Conservation (phyloP, 2,113 vertebrate genomes). For the Malurus melanocephalus region DNA sequence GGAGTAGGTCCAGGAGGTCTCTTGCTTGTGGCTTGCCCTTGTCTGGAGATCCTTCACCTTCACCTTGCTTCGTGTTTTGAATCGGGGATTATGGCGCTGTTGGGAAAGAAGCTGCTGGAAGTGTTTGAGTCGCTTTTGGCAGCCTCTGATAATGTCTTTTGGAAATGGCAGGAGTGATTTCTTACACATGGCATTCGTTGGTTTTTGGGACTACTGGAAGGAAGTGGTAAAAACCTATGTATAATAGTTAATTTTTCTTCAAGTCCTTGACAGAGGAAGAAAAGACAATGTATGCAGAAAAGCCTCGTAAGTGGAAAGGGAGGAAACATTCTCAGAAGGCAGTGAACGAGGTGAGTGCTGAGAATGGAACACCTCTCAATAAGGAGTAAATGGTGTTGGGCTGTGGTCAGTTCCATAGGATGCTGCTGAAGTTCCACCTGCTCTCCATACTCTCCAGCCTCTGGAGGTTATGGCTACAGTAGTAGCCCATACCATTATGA, state of each 20-base stretch:
- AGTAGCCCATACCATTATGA: accelerated
- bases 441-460: neutral
- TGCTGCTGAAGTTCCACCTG: neutral
- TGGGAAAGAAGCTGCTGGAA: neutral
- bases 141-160: accelerated
- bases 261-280: conserved; percentile 62
- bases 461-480: neutral
- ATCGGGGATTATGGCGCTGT: accelerated
- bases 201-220: neutral
- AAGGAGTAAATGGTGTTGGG: neutral
- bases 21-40: neutral
- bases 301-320: conserved; percentile 60
- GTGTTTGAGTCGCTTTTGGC: neutral
- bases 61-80: accelerated
- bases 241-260: neutral
- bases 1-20: accelerated
- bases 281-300: conserved; percentile 64
- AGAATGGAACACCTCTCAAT: accelerated
- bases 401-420: neutral
- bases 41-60: accelerated
- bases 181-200: accelerated
- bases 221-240: neutral
- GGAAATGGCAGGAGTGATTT: neutral
- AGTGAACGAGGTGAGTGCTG: conserved; percentile 44
- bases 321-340: neutral